Evolutionary conservation across 2,888 invertebrate species (phyloP), one percentile per base, ranked within the genome.

Genomic region (Anagyrus pseudococci): DNA sequence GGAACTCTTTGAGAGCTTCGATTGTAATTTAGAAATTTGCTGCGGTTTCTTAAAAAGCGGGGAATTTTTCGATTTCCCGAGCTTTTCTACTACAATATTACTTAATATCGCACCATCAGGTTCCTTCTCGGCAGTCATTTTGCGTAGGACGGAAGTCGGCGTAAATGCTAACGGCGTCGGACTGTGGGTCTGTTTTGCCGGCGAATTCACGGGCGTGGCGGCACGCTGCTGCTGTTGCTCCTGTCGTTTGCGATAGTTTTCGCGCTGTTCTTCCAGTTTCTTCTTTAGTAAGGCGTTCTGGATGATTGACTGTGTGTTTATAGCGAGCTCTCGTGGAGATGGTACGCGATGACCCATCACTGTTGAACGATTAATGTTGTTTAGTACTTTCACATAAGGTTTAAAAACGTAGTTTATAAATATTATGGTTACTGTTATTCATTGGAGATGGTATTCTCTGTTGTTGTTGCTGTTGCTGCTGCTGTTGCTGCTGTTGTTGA

Each of bases 111-210:
- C 80, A 80, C 80, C 84, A 76, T 88, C 88, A 22, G 85, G 85
- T 70, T 93, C 92, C 78, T 93, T 93, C 73, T 94, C 94, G 1
- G 94, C 94, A 6, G 94, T 95, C 94, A 96, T 94, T 83, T 96
- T 96, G 67, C 95, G 88, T 75, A 96, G 85, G 66, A 96, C 96
- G 66, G 96, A 94, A 29, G 96, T 96, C 63, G 96, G 96, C 0
- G 95, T 96, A 82, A 96, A 96, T 22, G 94, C 91, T 71, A 93
- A 86, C 15, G 92, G 92, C 26, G 88, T 87, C 13, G 88, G 88
- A 19, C 88, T 87, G 58, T 84, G 77, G 13, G 84, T 81, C 69
- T 84, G 84, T 72, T 85, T 85, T 10, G 81, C 81, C 41, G 83
- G 80, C 6, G 82, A 81, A 37, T 76, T 76, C 29, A 79, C 78